Evolutionary conservation across 2,888 invertebrate genomes (phyloP), one percentile per base, ranked within the genome.

Genomic region (Patella ulyssiponensis): DNA sequence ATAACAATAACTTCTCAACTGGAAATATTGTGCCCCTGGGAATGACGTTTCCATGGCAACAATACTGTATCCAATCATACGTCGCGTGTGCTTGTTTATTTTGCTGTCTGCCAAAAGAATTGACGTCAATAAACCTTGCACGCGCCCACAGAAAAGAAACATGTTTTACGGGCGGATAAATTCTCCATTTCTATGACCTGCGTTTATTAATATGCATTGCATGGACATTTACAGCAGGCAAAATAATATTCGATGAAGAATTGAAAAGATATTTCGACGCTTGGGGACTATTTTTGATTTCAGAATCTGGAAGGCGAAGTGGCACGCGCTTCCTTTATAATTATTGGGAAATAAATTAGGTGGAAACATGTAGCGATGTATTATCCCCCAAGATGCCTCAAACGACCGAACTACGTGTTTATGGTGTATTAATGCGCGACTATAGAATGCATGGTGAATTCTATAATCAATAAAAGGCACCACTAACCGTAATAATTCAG

Each of bases 101-200:
- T 64, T 64, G 64, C 23, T 23, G 64, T 23, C 64, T 23, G 64
- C 64, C 20, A 64, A 23, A 64, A 23, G 64, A 20, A 23, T 23
- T 64, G 64, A 64, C 64, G 64, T 64, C 64, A 64, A 64, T 64
- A 64, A 23, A 20, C 23, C 20, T 64, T 64, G 64, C 64, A 64
- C 64, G 64, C 64, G 64, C 23, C 23, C 23, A 64, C 20, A 23
- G 64, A 64, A 64, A 64, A 64, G 64, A 64, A 64, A 64, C 64
- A 20, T 64, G 64, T 64, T 64, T 64, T 64, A 64, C 20, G 14
- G 64, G 64, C 11, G 64, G 64, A 64, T 64, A 64, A 64, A 64
- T 64, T 64, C 23, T 64, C 20, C 23, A 64, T 64, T 64, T 20
- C 64, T 64, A 23, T 64, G 64, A 64, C 64, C 64, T 64, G 23